Base-by-base conservation (phyloP, 92 coral and sea anemone genomes). In the Virgularia gustaviana region DNA sequence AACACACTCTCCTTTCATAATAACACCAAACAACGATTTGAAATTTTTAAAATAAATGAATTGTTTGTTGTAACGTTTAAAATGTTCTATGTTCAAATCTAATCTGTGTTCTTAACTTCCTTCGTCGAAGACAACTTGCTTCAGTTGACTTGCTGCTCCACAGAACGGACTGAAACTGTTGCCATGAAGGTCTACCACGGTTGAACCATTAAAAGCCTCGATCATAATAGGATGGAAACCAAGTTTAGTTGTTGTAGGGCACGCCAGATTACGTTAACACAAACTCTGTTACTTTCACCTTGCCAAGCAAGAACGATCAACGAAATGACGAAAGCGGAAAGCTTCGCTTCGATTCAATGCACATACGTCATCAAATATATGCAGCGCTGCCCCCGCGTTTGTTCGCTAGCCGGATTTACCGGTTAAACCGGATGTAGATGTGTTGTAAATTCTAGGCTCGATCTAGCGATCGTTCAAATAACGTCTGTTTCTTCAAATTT, bases 41-140 rank as follows among this genome's bases (percentile, higher is more conserved):
- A 5, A 3, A 47, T 15, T 15, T 15, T 47, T 47, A 47, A 15
- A 15, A 47, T 47, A 47, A 5, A 4, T 47, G 55, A 66, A 68
- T 0, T 51, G 47, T 31, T 34, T 13, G 18, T 49, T 49, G 25
- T 30, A 32, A 65, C 11, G 47, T 29, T 13, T 70, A 41, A 32
- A 31, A 70, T 15, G 13, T 27, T 43, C 23, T 18, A 39, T 49
- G 19, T 34, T 49, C 57, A 28, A n/a, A 2, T 33, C 16, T n/a
- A 9, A 10, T 24, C 49, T 23, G 43, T 32, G 30, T 32, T 41
- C 63, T 89, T 90, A 90, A 83, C 97, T 88, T 42, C 95, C 97
- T 54, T 90, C 97, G 88, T 90, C 97, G 76, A 85, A 84, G 53
- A 88, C 88, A 75, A 90, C 78, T 83, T 70, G 85, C 51, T 73